phyloP scores from a whole-genome alignment of 2,888 invertebrate genomes.

The Gryllus longicercus region DNA sequence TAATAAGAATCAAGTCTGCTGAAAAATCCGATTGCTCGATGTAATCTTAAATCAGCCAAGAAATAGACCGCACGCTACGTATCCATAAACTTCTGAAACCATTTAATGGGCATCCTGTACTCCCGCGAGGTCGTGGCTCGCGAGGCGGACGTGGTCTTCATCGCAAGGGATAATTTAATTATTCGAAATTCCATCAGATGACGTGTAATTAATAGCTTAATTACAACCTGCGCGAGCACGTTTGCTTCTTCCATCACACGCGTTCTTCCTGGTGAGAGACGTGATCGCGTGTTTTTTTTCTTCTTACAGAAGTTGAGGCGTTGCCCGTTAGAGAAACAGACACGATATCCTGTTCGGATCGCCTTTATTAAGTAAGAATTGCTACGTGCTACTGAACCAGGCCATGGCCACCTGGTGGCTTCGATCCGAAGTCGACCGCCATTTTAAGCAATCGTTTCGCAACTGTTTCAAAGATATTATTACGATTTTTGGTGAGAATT shows the following conservation, averaged over 20 bases:
- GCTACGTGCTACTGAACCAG: slow-evolving; percentile 1
- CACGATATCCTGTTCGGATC: not conserved
- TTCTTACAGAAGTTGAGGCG: not conserved
- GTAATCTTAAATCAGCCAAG: too few species aligned
- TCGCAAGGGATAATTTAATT: slow-evolving; percentile 17
- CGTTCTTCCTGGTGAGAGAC: not conserved
- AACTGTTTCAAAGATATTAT: not conserved
- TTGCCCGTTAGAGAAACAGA: not conserved
- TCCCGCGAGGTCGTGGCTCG: not conserved
- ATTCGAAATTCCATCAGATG: slow-evolving; percentile 4
- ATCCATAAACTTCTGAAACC: too few species aligned
- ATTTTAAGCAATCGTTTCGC: not conserved
- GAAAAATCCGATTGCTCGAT: too few species aligned
- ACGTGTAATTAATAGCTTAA: slow-evolving; percentile 7
- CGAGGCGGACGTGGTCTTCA: not conserved
- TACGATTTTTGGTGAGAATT: too few species aligned
- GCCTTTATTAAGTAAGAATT: slow-evolving; percentile 17
- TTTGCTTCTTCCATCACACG: slow-evolving; percentile 8
- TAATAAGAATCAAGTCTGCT: too few species aligned
- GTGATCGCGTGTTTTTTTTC: not conserved
- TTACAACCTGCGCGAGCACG: not conserved
- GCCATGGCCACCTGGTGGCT: slow-evolving; percentile 3
- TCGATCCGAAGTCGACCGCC: not conserved
- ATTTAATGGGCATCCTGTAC: not conserved
- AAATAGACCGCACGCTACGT: too few species aligned